Conservation (phyloP, 2,888 invertebrate genomes). For the Antheraea yamamai region DNA sequence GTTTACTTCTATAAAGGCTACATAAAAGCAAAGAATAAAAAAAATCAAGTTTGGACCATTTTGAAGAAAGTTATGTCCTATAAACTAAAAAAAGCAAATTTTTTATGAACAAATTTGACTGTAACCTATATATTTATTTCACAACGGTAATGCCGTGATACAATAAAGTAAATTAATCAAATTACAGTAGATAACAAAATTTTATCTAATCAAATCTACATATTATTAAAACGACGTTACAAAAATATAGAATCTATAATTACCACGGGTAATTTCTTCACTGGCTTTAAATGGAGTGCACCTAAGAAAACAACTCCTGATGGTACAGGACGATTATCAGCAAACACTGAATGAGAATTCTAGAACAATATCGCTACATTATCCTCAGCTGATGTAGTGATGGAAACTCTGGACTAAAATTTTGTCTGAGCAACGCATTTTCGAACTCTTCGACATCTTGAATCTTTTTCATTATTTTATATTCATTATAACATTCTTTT, state of each 20-base stretch:
- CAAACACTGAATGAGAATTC: constrained; percentile 59
- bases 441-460: constrained; percentile 29
- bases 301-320: constrained; percentile 60
- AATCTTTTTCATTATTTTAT: constrained; percentile 23
- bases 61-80: too few relatives aligned
- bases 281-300: constrained; percentile 55
- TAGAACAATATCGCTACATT: constrained; percentile 58
- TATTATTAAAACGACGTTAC: not conserved
- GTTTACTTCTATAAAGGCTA: too few relatives aligned
- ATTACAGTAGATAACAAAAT: not conserved
- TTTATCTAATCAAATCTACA: not conserved
- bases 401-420: constrained; percentile 38
- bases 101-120: too few relatives aligned
- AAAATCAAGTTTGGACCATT: too few relatives aligned
- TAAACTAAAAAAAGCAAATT: too few relatives aligned
- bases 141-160: not conserved
- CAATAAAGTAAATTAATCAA: not conserved
- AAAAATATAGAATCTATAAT: constrained; percentile 29
- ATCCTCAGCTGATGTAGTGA: constrained; percentile 33
- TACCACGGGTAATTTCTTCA: constrained; percentile 51
- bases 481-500: constrained; percentile 33
- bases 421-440: constrained; percentile 33
- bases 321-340: constrained; percentile 54
- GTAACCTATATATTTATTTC: too few relatives aligned
- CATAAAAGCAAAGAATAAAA: too few relatives aligned